Percentiles rank a stretch among this genome's conserved stretches.
Conservation (phyloP, 1,140 invertebrate genomes). For the Orius insidiosus region DNA sequence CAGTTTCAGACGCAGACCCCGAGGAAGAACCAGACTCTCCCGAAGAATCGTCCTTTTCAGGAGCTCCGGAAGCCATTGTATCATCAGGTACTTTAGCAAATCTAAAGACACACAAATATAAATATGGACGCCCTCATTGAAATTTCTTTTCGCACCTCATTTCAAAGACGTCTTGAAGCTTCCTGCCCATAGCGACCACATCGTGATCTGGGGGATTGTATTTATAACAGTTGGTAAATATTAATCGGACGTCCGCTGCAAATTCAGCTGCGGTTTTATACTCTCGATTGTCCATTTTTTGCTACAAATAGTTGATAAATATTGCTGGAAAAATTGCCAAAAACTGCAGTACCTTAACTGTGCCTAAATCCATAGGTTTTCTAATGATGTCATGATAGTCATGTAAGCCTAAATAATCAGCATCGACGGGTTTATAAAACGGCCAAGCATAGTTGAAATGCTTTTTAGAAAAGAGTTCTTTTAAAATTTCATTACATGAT, state of each 20-base stretch:
- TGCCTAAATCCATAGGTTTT: conserved; percentile 98
- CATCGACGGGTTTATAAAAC: conserved; percentile 98
- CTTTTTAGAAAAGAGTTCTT: conserved; percentile 90
- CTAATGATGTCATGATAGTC: conserved; percentile 99
- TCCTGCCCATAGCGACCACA: conserved; percentile 91
- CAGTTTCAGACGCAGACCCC: conserved; percentile 49
- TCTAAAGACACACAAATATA: conserved; percentile 24
- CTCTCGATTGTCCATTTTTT: conserved; percentile 88
- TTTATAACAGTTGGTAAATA: conserved; percentile 98
- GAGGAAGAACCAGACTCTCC: conserved; percentile 47
- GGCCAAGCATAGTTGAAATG: conserved; percentile 96
- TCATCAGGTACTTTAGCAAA: conserved; percentile 92
- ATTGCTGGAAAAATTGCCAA: too few relatives aligned
- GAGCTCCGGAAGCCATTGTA: conserved; percentile 33
- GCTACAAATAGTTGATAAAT: conserved; percentile 28
- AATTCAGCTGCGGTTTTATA: conserved; percentile 86
- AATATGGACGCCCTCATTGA: too few relatives aligned
- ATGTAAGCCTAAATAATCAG: conserved; percentile 78
- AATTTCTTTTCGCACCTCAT: conserved; percentile 45
- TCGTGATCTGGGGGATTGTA: conserved; percentile 97
- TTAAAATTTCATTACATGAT: conserved; percentile 85
- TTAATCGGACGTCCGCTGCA: conserved; percentile 85
- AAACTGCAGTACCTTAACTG: conserved; percentile 53
- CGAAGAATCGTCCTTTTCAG: conserved; percentile 23
- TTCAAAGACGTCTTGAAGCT: conserved; percentile 95